These are phyloP conservation scores for Tadarida brasiliensis DNA, from an alignment of 2,797 vertebrate species.

Conservation along the genomic window DNA sequence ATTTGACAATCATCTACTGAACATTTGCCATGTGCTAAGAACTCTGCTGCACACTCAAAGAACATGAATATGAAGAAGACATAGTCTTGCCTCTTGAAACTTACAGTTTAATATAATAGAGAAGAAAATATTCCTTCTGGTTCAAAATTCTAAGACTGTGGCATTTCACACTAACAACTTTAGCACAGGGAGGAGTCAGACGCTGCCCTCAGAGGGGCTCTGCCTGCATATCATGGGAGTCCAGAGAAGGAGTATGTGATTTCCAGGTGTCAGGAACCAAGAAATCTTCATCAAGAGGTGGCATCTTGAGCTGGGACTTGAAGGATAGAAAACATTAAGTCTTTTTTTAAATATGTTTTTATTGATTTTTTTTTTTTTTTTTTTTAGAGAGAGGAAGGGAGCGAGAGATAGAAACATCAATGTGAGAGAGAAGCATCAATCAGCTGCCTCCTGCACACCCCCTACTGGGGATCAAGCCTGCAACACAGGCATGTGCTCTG, in stretches of 20 bases:
- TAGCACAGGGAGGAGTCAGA: not conserved
- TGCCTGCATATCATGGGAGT: not conserved
- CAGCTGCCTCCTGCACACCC: no score
- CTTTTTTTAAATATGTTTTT: not conserved
- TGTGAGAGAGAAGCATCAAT: no score
- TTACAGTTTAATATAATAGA: constrained; percentile 58
- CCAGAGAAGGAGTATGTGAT: not conserved
- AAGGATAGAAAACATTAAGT: not conserved
- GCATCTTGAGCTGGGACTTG: not conserved
- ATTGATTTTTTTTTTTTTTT: no score
- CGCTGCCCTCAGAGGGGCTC: not conserved
- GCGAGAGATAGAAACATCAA: no score
- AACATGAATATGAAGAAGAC: constrained; percentile 39
- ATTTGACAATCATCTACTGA: constrained; percentile 46
- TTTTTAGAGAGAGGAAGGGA: no score
- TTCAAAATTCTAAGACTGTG: constrained; percentile 59
- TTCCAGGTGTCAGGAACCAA: not conserved
- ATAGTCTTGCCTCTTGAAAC: constrained; percentile 47
- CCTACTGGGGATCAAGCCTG: no score
- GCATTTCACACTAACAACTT: not conserved
- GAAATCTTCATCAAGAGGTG: not conserved
- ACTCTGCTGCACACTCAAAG: constrained; percentile 17
- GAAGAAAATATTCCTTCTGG: not conserved
- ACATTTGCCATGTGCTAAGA: constrained; percentile 33
- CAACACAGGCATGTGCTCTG: no score